phyloP scores from a whole-genome alignment of 2,113 vertebrate genomes.

The Raphicerus campestris region DNA sequence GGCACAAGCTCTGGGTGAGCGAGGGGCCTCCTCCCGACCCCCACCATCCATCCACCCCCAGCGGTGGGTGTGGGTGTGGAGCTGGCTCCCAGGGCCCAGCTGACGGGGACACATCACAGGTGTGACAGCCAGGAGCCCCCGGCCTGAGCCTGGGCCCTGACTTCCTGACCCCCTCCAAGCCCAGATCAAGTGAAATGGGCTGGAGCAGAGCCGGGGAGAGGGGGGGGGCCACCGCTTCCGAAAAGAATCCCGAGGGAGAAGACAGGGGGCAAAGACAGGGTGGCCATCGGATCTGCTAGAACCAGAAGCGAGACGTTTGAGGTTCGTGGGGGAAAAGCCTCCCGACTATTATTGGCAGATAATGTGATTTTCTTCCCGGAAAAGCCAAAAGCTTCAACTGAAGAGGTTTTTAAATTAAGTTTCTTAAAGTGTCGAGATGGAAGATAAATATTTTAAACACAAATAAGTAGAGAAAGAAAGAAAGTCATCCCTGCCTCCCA shows the following conservation, averaged over 20 bases:
- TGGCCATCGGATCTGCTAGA: background rate
- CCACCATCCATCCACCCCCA: fast-evolving
- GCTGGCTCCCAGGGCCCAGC: background rate
- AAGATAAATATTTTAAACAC: background rate
- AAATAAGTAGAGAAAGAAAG: background rate
- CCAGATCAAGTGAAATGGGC: background rate
- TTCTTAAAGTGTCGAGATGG: background rate
- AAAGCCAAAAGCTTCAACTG: background rate
- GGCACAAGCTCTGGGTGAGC: background rate
- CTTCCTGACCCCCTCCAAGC: background rate
- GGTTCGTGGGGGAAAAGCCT: no score
- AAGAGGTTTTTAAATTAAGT: background rate
- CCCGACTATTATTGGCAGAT: background rate
- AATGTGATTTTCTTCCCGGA: background rate
- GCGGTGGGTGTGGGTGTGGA: background rate
- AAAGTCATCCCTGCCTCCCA: background rate
- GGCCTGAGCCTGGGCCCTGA: background rate
- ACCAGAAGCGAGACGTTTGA: background rate
- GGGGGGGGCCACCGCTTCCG: background rate
- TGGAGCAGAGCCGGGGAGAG: background rate
- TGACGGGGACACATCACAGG: background rate
- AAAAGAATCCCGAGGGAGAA: background rate
- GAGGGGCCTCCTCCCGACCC: background rate
- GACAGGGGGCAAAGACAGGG: background rate
- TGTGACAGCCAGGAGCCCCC: background rate